Evolutionary conservation across 2,797 vertebrate species (phyloP).

Genomic region (Xiphophorus birchmanni): DNA sequence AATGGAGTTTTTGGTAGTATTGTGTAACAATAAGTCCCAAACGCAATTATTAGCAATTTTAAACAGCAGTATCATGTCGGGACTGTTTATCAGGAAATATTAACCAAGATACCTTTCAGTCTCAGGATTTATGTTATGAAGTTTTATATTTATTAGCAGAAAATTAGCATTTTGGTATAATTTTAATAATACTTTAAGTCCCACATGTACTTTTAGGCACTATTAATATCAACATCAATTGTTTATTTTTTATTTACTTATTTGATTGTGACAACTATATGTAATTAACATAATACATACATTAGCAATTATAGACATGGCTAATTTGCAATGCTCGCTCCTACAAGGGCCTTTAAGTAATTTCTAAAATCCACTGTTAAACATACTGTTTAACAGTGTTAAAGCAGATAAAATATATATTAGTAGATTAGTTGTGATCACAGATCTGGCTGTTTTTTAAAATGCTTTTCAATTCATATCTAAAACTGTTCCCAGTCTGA

Average conservation of each 20-base stretch:
- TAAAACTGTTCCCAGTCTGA: no score
- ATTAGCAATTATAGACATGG: no score
- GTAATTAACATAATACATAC: no score
- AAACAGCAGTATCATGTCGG: not conserved
- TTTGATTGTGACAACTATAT: no score
- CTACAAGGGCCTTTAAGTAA: no score
- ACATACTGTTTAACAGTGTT: no score
- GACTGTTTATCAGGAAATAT: not conserved
- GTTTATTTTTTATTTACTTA: not conserved
- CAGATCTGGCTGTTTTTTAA: no score
- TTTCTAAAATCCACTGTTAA: no score
- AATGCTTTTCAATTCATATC: no score
- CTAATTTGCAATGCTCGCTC: no score
- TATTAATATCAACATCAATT: not conserved
- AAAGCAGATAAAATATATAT: no score
- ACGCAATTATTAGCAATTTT: not conserved
- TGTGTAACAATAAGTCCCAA: slow-evolving; percentile 20
- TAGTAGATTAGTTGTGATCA: no score
- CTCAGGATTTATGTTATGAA: not conserved
- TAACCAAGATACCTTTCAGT: not conserved
- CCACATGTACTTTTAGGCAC: not conserved
- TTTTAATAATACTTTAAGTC: not conserved
- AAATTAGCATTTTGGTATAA: not conserved
- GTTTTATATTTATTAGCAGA: not conserved
- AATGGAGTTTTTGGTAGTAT: slow-evolving; percentile 58